Evolutionary conservation across 2,797 vertebrate genomes (phyloP), one percentile per base, ranked within the genome.

Genomic region (Mormyrus proboscirostris): DNA sequence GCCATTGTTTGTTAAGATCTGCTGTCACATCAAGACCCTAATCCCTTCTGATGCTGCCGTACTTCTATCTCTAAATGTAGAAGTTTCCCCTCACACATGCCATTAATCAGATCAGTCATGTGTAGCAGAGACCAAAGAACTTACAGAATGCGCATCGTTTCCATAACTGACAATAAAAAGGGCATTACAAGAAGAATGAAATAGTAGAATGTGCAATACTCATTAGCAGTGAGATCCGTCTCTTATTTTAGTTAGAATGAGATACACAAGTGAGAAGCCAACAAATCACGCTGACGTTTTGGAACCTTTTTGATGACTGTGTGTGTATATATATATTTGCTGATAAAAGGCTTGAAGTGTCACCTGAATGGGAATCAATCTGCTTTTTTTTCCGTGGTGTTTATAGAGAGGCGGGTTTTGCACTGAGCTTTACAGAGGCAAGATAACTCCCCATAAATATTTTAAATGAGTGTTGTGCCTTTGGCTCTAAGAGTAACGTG

Each of bases 381-480:
- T 19, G 41, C 73, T 41, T 47, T 29, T 29, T 29, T 79, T 44
- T 47, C 73, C 19, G 6, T 16, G 2, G 65, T 79, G 33, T 79
- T 79, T 47, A 79, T 5, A 79, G 38, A 25, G 33, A 14, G 44
- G n/a, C 12, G 33, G 1, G 47, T 14, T 88, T 88, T 29, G 25
- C 50, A 55, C 22, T 88, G 84, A 87, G 89, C 76, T 29, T 90
- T 86, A 89, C 89, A 92, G 88, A 89, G 59, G 14, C 89, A 69
- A 90, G 88, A 90, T 49, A 91, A 53, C 33, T 19, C 49, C 85
- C 90, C 69, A 90, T 91, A 91, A 93, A 92, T 90, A 90, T 88
- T 90, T 88, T 59, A 91, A 82, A 53, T 85, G 19, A 87, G 88
- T 89, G 29, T 50, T 91, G 51, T 91, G 90, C 90, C 90, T 90